Evolutionary conservation across 1,140 invertebrate genomes (phyloP).

Genomic region (Drosophila pseudoananassae): DNA sequence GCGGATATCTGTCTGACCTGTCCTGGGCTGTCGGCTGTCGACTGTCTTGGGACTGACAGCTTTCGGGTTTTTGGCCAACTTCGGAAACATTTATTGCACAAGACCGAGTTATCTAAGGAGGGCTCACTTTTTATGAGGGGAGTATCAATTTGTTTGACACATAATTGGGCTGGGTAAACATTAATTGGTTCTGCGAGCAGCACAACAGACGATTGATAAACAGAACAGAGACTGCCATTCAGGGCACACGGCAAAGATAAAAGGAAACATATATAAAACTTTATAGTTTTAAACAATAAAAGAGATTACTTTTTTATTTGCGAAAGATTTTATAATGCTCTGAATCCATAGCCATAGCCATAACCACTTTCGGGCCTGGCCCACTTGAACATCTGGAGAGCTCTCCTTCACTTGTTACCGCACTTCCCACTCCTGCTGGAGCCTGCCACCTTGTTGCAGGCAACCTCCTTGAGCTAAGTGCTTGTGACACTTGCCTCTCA

Average conservation of each 20-base stretch:
- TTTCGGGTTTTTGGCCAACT: constrained; percentile 30
- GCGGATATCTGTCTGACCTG: constrained; percentile 26
- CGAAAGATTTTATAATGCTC: not conserved
- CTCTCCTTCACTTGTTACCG: constrained; percentile 26
- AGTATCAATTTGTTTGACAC: constrained; percentile 22
- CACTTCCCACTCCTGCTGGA: not conserved
- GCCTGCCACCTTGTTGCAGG: constrained; percentile 1
- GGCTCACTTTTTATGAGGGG: constrained; percentile 24
- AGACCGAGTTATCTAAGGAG: constrained; percentile 13
- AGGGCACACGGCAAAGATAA: constrained; percentile 1
- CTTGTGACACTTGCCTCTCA: constrained; percentile 70
- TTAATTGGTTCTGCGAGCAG: constrained; percentile 21
- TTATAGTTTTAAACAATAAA: not conserved
- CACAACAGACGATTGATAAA: constrained; percentile 14
- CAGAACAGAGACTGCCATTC: not conserved
- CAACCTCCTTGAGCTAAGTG: constrained; percentile 57
- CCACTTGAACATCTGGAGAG: constrained; percentile 40
- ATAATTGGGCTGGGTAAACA: constrained; percentile 38
- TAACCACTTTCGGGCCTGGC: constrained; percentile 11
- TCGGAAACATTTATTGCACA: constrained; percentile 25
- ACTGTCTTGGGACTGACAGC: constrained; percentile 55
- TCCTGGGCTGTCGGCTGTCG: constrained; percentile 7
- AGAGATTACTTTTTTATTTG: no score
- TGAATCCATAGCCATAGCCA: no score
- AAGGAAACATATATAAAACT: not conserved